Evolutionary conservation across 2,888 invertebrate genomes (phyloP).

Genomic region (Drosophila testacea): DNA sequence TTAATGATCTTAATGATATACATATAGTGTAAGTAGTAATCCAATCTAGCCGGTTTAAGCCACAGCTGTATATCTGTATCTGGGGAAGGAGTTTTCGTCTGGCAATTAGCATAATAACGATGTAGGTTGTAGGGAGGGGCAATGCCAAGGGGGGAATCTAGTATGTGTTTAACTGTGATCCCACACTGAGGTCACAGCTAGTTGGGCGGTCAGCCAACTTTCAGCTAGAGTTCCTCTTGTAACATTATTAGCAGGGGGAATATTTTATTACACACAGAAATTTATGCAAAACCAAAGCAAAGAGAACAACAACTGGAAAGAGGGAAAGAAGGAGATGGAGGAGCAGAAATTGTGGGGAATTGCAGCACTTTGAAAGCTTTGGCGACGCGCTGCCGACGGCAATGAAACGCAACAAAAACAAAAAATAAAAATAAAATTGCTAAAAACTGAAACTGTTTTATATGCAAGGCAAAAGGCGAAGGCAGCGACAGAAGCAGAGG

Average conservation of each 20-base stretch:
- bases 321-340: constrained; percentile 31
- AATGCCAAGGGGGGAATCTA: not conserved
- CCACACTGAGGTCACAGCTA: constrained; percentile 10
- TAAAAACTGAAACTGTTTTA: constrained; percentile 74
- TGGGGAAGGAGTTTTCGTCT: not conserved
- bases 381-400: constrained; percentile 79
- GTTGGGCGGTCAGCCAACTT: constrained; percentile 38
- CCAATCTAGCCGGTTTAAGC: constrained; percentile 1
- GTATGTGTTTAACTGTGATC: constrained; percentile 7
- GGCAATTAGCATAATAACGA: constrained; percentile 22
- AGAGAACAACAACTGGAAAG: constrained; percentile 56
- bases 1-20: constrained; percentile 4
- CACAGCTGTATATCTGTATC: not conserved
- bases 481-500: constrained; percentile 6
- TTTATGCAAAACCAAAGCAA: constrained; percentile 67
- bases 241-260: constrained; percentile 75
- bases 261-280: constrained; percentile 78
- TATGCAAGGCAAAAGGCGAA: constrained; percentile 67
- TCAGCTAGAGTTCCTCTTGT: constrained; percentile 39
- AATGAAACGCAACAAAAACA: constrained; percentile 50
- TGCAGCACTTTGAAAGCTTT: constrained; percentile 68
- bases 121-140: not conserved
- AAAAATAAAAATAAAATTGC: constrained; percentile 37
- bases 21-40: not conserved
- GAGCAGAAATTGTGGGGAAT: constrained; percentile 10